phyloP scores from a whole-genome alignment of 2,797 vertebrate species.

The Thripadectes ignobilis region DNA sequence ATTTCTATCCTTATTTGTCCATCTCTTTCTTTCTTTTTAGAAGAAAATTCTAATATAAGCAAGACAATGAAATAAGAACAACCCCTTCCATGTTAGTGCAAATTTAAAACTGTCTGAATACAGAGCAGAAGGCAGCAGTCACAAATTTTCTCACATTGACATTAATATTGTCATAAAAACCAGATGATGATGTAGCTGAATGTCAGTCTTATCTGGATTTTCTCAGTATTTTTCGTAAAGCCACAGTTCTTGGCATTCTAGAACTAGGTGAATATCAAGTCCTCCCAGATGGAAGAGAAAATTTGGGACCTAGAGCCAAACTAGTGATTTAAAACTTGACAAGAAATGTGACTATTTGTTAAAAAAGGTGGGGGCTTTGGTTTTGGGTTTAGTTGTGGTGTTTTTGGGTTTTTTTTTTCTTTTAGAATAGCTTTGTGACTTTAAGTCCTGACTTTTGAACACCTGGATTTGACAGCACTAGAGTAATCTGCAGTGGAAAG shows the following conservation, averaged over 20 bases:
- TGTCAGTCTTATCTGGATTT: not conserved
- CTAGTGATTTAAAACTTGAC: not conserved
- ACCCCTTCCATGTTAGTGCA: not conserved
- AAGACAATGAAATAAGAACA: not conserved
- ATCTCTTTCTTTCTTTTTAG: not conserved
- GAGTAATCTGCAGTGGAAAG: not conserved
- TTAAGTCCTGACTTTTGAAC: not conserved
- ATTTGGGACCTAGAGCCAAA: not conserved
- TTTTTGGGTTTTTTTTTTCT: not conserved
- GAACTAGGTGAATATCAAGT: not conserved
- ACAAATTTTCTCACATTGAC: not conserved
- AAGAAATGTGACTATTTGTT: not conserved
- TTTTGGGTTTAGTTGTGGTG: not conserved
- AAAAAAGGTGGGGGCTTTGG: rapidly evolving
- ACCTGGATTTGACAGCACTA: not conserved
- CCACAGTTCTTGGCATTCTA: not conserved
- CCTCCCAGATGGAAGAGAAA: not conserved
- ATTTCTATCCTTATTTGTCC: not conserved
- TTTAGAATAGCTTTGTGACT: not conserved
- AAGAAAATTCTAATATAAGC: not conserved
- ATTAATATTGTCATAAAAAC: not conserved
- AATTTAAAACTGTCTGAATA: not conserved
- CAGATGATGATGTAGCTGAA: not conserved
- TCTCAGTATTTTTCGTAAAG: not conserved
- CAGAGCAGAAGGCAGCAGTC: not conserved